Evolutionary conservation across 2,113 vertebrate genomes (phyloP).

Genomic region (Etheostoma spectabile): DNA sequence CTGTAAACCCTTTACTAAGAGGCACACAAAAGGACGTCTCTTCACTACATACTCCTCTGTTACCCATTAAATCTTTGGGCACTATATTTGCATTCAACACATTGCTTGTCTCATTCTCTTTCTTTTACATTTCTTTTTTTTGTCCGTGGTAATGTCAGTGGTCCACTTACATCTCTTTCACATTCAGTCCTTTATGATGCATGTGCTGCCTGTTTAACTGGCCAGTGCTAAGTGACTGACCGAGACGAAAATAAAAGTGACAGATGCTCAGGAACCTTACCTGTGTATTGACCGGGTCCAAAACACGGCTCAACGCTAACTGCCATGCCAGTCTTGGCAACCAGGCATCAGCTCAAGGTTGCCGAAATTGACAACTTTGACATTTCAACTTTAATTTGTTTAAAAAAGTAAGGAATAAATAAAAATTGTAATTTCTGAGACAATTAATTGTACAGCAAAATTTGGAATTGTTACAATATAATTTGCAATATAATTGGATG

Average conservation of each 20-base stretch:
- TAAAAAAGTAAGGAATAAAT: too few relatives aligned
- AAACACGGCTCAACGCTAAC: too few relatives aligned
- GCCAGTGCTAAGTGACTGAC: constrained; percentile 2
- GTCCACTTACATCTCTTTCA: constrained; percentile 27
- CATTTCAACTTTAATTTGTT: too few relatives aligned
- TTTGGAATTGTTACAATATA: too few relatives aligned
- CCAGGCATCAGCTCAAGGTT: too few relatives aligned
- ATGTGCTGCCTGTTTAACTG: constrained; percentile 15
- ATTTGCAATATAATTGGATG: too few relatives aligned
- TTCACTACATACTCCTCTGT: constrained; percentile 36
- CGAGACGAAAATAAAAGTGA: constrained; percentile 18
- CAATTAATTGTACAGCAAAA: too few relatives aligned
- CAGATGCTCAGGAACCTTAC: neutral
- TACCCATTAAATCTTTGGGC: constrained; percentile 56
- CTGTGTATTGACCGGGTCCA: too few relatives aligned
- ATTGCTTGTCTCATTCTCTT: constrained; percentile 1
- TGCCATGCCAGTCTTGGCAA: too few relatives aligned
- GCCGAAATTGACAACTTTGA: too few relatives aligned
- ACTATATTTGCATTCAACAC: constrained; percentile 23
- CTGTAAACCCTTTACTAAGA: constrained; percentile 71
- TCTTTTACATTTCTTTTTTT: neutral
- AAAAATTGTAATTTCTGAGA: too few relatives aligned
- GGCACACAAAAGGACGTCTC: constrained; percentile 60
- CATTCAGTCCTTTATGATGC: constrained; percentile 34
- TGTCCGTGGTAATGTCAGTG: constrained; percentile 30